These are phyloP conservation scores for Latrodectus hesperus DNA, from an alignment of 2,888 invertebrate genomes.

Conservation along the genomic window DNA sequence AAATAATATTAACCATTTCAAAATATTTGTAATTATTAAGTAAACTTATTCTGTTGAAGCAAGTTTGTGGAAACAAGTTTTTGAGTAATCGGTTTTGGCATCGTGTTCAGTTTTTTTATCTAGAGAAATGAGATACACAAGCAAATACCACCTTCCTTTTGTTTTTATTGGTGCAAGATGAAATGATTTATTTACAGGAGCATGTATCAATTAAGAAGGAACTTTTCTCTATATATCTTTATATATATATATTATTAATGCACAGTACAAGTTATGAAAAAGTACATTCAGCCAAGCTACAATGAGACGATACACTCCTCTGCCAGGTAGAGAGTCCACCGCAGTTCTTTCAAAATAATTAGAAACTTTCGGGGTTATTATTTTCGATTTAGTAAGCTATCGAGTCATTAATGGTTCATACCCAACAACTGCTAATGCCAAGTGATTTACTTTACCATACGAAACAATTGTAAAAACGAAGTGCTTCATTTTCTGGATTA, in stretches of 20 bases:
- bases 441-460: too few relatives aligned
- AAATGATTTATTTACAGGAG: slow-evolving; percentile 68
- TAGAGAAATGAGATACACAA: slow-evolving; percentile 16
- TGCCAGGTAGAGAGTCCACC: slow-evolving; percentile 25
- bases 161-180: slow-evolving; percentile 69
- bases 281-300: slow-evolving; percentile 64
- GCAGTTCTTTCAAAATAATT: slow-evolving; percentile 1
- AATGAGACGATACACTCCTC: slow-evolving; percentile 19
- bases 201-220: slow-evolving; percentile 63
- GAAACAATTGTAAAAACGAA: too few relatives aligned
- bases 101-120: too few relatives aligned
- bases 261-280: slow-evolving; percentile 67
- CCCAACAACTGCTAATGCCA: too few relatives aligned
- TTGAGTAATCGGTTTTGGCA: too few relatives aligned
- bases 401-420: too few relatives aligned
- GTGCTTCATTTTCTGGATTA: too few relatives aligned
- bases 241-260: slow-evolving; percentile 62
- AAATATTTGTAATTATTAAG: too few relatives aligned
- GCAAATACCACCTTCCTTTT: slow-evolving; percentile 48
- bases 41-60: too few relatives aligned
- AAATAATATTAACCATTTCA: too few relatives aligned
- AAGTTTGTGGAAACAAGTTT: too few relatives aligned
- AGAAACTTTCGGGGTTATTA: not conserved
- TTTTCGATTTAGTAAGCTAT: not conserved
- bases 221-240: slow-evolving; percentile 65